phyloP scores from a whole-genome alignment of 1,140 invertebrate genomes.

The Zaprionus nigranus region DNA sequence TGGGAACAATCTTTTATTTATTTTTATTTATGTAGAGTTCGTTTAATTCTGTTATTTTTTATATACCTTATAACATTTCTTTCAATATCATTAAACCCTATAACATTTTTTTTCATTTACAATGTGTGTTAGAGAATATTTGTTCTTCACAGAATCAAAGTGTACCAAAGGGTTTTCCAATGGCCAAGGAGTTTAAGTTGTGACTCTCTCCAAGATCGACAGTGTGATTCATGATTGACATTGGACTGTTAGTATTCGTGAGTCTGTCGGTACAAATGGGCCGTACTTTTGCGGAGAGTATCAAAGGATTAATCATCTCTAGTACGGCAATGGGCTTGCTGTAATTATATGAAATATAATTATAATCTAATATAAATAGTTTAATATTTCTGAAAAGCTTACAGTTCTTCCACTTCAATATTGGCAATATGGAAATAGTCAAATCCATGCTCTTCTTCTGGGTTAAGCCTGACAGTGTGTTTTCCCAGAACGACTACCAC shows the following conservation, averaged over 20 bases:
- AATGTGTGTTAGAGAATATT: neutral
- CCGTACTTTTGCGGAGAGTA: conserved; percentile 25
- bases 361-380: neutral
- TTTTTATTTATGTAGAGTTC: no score
- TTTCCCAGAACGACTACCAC: conserved; percentile 8
- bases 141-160: neutral
- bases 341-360: neutral
- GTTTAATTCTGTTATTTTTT: neutral
- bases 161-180: conserved; percentile 1
- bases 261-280: conserved; percentile 24
- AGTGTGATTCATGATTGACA: neutral
- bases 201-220: neutral
- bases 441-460: conserved; percentile 9
- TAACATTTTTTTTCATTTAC: neutral
- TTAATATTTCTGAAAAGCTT: neutral
- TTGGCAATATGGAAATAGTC: neutral
- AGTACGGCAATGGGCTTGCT: conserved; percentile 6
- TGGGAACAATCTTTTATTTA: neutral
- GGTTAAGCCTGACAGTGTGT: neutral
- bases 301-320: conserved; percentile 17
- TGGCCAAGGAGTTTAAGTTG: no score
- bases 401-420: neutral
- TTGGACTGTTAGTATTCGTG: neutral
- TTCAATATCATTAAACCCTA: neutral
- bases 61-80: neutral